phyloP scores from a whole-genome alignment of 1,140 invertebrate genomes.

The Hyposmocoma kahamanoa region DNA sequence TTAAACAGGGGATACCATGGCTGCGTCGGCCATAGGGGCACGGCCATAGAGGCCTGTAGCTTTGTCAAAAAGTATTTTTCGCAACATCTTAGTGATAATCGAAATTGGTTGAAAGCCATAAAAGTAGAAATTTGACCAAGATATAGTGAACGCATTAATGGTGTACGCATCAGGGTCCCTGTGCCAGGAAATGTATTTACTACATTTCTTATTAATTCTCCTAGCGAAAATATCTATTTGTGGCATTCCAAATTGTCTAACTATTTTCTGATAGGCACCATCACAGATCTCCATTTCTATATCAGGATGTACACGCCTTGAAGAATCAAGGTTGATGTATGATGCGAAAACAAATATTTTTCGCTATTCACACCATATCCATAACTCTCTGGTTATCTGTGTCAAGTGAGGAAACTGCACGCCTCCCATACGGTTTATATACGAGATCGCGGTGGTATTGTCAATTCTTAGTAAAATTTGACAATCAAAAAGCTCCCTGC shows the following conservation, averaged over 20 bases:
- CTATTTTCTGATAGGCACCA: not conserved
- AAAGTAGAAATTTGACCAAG: no score
- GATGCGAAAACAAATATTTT: no score
- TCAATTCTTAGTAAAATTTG: conserved; percentile 22
- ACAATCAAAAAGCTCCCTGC: conserved; percentile 8
- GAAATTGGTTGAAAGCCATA: no score
- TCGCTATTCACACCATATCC: conserved; percentile 5
- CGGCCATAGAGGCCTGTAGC: not conserved
- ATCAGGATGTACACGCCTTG: no score
- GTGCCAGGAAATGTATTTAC: no score
- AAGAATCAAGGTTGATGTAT: no score
- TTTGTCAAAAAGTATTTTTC: not conserved
- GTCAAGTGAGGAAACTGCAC: conserved; percentile 2
- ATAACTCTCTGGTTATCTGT: not conserved
- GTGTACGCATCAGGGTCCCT: no score
- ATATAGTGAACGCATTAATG: no score
- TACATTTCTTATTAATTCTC: no score
- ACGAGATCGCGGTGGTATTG: not conserved
- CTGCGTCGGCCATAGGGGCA: not conserved
- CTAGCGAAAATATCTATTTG: no score
- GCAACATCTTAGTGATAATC: no score
- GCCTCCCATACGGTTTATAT: conserved; percentile 2
- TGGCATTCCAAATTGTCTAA: not conserved
- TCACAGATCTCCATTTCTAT: not conserved
- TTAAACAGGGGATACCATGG: not conserved